Conservation (phyloP, 2,888 invertebrate species). For the Mythimna loreyi region DNA sequence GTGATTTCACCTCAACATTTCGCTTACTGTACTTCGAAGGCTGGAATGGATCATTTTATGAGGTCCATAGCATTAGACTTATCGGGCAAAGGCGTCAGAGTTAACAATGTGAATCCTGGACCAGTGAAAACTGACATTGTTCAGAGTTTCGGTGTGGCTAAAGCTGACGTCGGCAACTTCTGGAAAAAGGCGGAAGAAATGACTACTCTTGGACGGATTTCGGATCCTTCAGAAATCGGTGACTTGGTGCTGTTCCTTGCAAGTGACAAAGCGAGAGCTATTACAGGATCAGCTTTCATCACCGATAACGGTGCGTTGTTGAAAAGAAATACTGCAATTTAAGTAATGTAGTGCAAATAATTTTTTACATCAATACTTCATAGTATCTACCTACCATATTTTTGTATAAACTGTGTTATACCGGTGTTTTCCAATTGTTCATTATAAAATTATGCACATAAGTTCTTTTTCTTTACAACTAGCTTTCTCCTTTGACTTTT, state of each 20-base stretch:
- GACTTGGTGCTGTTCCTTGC: slow-evolving; percentile 66
- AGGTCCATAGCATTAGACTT: slow-evolving; percentile 95
- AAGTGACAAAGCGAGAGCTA: slow-evolving; percentile 90
- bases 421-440: not conserved
- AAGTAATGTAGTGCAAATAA: not conserved
- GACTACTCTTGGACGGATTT: slow-evolving; percentile 95
- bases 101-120: slow-evolving; percentile 96
- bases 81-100: slow-evolving; percentile 93
- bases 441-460: not conserved
- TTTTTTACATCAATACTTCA: not conserved
- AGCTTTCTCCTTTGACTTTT: not conserved
- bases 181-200: slow-evolving; percentile 94
- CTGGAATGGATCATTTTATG: slow-evolving; percentile 95
- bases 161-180: slow-evolving; percentile 70
- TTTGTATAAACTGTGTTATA: not conserved
- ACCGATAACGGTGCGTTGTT: slow-evolving; percentile 63
- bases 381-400: too few relatives aligned
- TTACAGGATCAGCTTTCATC: slow-evolving; percentile 92
- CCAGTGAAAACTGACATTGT: slow-evolving; percentile 90
- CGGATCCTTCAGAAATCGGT: slow-evolving; percentile 81
- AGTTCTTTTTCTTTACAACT: not conserved
- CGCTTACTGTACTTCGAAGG: slow-evolving; percentile 67
- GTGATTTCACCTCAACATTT: slow-evolving; percentile 33
- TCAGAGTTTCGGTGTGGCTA: slow-evolving; percentile 39
- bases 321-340: slow-evolving; percentile 4